Evolutionary conservation across 2,888 invertebrate genomes (phyloP).

Genomic region (Lacanobia wlatinum): DNA sequence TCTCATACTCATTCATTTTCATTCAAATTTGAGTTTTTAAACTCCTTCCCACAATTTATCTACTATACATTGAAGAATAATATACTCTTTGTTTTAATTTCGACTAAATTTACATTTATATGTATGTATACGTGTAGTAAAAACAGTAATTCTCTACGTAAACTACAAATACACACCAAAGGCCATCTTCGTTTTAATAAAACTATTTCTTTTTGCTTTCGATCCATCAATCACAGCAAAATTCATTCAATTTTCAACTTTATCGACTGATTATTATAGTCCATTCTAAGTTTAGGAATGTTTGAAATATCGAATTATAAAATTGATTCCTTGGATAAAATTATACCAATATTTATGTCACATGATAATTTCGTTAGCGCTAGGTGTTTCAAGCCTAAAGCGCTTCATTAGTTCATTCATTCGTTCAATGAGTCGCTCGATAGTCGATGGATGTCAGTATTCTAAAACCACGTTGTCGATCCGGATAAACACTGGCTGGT

Average conservation of each 20-base stretch:
- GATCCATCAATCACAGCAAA: slow-evolving; percentile 33
- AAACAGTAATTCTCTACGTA: slow-evolving; percentile 60
- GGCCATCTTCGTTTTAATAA: slow-evolving; percentile 63
- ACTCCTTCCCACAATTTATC: slow-evolving; percentile 53
- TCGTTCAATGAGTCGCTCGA: slow-evolving; percentile 54
- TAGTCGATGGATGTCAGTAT: slow-evolving; percentile 55
- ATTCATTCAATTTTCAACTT: slow-evolving; percentile 52
- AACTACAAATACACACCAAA: slow-evolving; percentile 65
- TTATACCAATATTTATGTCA: slow-evolving; percentile 34
- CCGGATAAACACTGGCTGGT: slow-evolving; percentile 4
- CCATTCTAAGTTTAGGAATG: slow-evolving; percentile 57
- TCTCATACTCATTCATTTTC: slow-evolving; percentile 42
- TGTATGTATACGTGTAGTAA: slow-evolving; percentile 58
- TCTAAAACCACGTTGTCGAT: slow-evolving; percentile 46
- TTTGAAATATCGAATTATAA: slow-evolving; percentile 57
- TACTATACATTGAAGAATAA: slow-evolving; percentile 67
- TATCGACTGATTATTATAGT: slow-evolving; percentile 40
- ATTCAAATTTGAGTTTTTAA: slow-evolving; percentile 52
- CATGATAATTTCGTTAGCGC: slow-evolving; percentile 22
- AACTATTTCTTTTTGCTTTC: slow-evolving; percentile 36
- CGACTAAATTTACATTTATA: slow-evolving; percentile 58
- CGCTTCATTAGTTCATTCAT: slow-evolving; percentile 34
- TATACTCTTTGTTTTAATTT: slow-evolving; percentile 65
- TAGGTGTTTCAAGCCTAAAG: slow-evolving; percentile 42
- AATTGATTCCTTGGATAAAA: slow-evolving; percentile 38